Conservation (phyloP, 2,888 invertebrate species). For the Drosophila stalkeri region DNA sequence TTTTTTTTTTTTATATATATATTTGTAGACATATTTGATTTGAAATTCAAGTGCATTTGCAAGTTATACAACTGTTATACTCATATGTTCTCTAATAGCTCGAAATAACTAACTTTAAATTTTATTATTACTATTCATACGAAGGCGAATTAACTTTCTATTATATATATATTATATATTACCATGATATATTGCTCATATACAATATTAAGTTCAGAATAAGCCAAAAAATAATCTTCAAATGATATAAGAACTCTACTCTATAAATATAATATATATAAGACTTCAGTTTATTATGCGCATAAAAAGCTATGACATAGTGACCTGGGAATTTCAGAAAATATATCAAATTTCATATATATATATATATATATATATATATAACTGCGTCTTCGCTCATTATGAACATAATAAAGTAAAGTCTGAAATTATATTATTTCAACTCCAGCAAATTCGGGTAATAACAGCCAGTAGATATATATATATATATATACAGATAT, state of each 20-base stretch:
- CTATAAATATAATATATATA: background rate
- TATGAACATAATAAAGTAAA: background rate
- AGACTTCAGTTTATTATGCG: background rate
- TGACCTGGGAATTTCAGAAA: background rate
- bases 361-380: background rate
- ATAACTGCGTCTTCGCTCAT: background rate
- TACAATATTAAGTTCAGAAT: no score
- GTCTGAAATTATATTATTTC: background rate
- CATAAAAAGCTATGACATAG: background rate
- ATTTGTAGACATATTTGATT: no score
- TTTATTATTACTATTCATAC: no score
- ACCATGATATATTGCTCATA: no score
- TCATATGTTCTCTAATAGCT: no score
- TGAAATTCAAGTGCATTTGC: no score
- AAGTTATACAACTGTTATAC: no score
- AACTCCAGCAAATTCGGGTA: background rate
- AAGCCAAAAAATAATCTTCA: background rate
- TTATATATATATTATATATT: no score
- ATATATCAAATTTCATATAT: slow-evolving; percentile 1
- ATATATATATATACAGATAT: background rate
- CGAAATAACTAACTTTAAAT: no score
- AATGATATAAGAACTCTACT: no score
- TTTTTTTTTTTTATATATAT: no score
- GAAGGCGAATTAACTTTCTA: no score
- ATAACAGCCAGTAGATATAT: background rate